Evolutionary conservation across 2,113 vertebrate genomes (phyloP).

Genomic region (Macroglossus sobrinus): DNA sequence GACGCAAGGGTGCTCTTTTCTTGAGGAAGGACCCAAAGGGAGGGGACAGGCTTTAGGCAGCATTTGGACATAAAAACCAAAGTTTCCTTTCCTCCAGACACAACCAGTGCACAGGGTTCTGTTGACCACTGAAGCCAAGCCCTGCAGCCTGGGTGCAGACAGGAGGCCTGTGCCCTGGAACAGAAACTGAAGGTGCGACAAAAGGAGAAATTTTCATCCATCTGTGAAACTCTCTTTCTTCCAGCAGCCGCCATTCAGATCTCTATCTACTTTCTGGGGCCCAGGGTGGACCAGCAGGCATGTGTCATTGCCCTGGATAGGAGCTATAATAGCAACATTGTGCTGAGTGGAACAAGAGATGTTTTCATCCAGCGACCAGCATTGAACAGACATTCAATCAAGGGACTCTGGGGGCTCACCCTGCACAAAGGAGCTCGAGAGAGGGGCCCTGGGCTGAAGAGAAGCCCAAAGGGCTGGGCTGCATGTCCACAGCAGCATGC

Average conservation of each 20-base stretch:
- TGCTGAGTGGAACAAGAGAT: conserved; percentile 66
- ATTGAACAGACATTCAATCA: neutral
- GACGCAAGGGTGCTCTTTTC: neutral
- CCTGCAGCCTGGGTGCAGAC: neutral
- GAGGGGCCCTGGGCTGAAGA: neutral
- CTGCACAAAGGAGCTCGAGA: conserved; percentile 4
- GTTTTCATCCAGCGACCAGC: conserved; percentile 53
- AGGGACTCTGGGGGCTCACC: neutral
- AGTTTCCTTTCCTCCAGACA: neutral
- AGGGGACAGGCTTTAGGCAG: neutral
- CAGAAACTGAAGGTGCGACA: neutral
- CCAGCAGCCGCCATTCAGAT: neutral
- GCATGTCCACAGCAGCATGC: neutral
- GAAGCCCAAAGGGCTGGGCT: neutral
- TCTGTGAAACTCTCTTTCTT: neutral
- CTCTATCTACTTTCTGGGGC: conserved; percentile 12
- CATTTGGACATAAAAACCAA: neutral
- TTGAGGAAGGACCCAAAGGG: neutral
- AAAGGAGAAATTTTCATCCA: neutral
- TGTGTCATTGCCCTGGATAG: conserved; percentile 56
- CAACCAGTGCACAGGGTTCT: neutral
- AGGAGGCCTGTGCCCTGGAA: neutral
- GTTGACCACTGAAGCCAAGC: neutral
- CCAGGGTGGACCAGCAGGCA: neutral
- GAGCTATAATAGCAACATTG: conserved; percentile 68